Evolutionary conservation across 2,888 invertebrate genomes (phyloP).

Genomic region (Drosophila prolongata): DNA sequence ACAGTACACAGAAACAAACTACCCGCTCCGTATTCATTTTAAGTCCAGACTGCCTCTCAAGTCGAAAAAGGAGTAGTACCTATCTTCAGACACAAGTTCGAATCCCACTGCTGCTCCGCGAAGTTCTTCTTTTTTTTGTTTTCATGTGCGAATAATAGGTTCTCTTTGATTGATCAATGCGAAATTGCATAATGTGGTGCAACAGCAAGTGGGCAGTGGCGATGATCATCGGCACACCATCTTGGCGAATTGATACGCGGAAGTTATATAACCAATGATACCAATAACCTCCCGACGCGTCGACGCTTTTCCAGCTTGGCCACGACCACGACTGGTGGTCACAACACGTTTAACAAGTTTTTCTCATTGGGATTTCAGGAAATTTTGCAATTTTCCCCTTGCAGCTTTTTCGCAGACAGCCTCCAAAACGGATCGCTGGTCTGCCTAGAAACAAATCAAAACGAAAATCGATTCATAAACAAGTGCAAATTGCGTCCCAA

Average conservation of each 20-base stretch:
- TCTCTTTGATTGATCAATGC: background rate
- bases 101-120: too few relatives aligned
- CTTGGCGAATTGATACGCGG: constrained; percentile 61
- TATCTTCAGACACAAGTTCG: too few relatives aligned
- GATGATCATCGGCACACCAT: constrained; percentile 41
- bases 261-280: constrained; percentile 68
- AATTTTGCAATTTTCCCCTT: constrained; percentile 74
- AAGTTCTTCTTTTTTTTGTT: too few relatives aligned
- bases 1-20: too few relatives aligned
- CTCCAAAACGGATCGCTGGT: constrained; percentile 6
- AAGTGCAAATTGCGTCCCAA: constrained; percentile 41
- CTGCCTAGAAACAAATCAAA: constrained; percentile 58
- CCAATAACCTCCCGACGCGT: constrained; percentile 34
- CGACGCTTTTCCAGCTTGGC: constrained; percentile 45
- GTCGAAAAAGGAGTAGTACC: too few relatives aligned
- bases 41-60: too few relatives aligned
- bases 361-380: constrained; percentile 65
- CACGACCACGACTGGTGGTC: constrained; percentile 46
- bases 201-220: constrained; percentile 34
- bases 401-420: constrained; percentile 11
- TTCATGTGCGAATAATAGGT: too few relatives aligned
- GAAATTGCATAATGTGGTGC: constrained; percentile 63
- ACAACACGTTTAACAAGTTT: constrained; percentile 74
- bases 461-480: constrained; percentile 59
- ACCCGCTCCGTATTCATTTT: too few relatives aligned